These are phyloP conservation scores for Panurus biarmicus DNA, from an alignment of 2,113 vertebrate species.

Conservation along the genomic window DNA sequence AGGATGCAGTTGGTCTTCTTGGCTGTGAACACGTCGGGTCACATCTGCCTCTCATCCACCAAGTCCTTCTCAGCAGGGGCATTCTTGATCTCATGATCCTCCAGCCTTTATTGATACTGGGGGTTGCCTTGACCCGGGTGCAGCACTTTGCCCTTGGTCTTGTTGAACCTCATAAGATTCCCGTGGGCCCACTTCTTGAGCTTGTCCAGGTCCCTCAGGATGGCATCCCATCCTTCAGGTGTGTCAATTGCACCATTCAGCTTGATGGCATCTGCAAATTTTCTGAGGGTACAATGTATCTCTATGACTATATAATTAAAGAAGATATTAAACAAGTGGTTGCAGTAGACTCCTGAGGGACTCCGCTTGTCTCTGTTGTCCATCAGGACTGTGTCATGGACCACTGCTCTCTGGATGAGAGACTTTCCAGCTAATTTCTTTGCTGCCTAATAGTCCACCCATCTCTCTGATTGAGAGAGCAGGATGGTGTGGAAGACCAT, in stretches of 20 bases:
- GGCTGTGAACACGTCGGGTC: background rate
- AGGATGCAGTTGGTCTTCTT: background rate
- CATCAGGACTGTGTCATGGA: background rate
- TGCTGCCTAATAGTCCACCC: background rate
- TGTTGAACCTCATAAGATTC: background rate
- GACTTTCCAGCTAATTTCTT: background rate
- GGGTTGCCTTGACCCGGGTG: background rate
- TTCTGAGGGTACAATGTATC: background rate
- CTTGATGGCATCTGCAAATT: background rate
- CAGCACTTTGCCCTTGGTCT: background rate
- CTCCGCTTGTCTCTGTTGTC: background rate
- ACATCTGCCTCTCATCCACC: background rate
- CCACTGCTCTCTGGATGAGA: background rate
- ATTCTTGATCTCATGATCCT: background rate
- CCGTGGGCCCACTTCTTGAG: background rate
- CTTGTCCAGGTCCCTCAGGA: background rate
- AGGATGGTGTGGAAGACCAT: background rate
- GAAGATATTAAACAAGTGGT: background rate
- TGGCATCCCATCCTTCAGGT: background rate
- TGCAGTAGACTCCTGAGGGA: background rate
- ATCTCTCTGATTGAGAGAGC: background rate
- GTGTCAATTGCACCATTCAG: background rate
- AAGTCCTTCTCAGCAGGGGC: background rate
- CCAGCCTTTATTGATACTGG: background rate
- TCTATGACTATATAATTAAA: background rate